Conservation (phyloP, 2,888 invertebrate genomes). For the Andrena camellia region DNA sequence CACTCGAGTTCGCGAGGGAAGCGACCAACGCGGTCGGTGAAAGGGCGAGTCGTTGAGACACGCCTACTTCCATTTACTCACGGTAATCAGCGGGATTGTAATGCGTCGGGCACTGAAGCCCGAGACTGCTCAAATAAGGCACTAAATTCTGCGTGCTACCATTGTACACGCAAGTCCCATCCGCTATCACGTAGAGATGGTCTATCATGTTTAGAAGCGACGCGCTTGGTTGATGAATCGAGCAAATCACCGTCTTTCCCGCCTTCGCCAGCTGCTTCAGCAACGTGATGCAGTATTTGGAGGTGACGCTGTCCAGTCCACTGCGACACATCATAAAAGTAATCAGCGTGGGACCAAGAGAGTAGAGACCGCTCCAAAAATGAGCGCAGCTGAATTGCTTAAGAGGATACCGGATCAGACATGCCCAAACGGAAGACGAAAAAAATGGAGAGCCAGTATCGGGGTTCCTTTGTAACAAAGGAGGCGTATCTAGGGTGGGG, state of each 20-base stretch:
- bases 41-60: background rate
- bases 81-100: slow-evolving; percentile 97
- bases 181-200: slow-evolving; percentile 93
- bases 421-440: too few species aligned
- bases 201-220: slow-evolving; percentile 95
- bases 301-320: slow-evolving; percentile 92
- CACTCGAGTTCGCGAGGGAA: background rate
- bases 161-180: slow-evolving; percentile 92
- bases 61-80: slow-evolving; percentile 85
- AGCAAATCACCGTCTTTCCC: slow-evolving; percentile 94
- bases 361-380: background rate
- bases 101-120: slow-evolving; percentile 93
- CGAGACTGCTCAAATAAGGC: slow-evolving; percentile 90
- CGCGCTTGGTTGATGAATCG: slow-evolving; percentile 97
- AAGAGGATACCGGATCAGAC: too few species aligned
- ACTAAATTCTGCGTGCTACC: slow-evolving; percentile 92
- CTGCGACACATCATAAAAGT: slow-evolving; percentile 84
- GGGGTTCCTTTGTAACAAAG: too few species aligned
- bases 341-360: too few species aligned
- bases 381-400: background rate
- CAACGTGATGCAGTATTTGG: slow-evolving; percentile 93
- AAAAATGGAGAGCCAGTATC: too few species aligned
- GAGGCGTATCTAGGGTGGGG: too few species aligned
- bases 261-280: slow-evolving; percentile 93
- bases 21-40: background rate